Evolutionary conservation across 2,888 invertebrate species (phyloP).

Genomic region (Agonopterix heracliana): DNA sequence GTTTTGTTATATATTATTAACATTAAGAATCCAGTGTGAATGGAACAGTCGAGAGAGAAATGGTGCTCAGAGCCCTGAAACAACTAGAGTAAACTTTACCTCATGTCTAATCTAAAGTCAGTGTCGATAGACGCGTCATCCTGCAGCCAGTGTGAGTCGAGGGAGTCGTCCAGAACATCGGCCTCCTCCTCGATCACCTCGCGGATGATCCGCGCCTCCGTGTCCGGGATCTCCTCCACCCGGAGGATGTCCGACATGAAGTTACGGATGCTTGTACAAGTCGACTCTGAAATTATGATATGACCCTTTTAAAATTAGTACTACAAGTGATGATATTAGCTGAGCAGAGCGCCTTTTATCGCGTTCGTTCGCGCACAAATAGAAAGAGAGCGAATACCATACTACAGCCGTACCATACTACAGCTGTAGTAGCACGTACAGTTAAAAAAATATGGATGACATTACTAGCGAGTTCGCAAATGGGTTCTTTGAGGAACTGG

Average conservation of each 20-base stretch:
- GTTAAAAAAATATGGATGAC: too few relatives aligned
- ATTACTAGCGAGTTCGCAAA: too few relatives aligned
- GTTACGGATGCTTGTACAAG: conserved; percentile 63
- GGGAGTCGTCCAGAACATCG: conserved; percentile 56
- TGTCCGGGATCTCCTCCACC: conserved; percentile 50
- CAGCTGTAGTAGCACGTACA: too few relatives aligned
- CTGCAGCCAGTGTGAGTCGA: conserved; percentile 63
- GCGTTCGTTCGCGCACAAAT: too few relatives aligned
- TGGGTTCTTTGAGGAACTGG: too few relatives aligned
- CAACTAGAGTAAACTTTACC: conserved; percentile 26
- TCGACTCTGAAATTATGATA: conserved; percentile 47
- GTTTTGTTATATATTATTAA: too few relatives aligned
- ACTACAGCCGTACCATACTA: too few relatives aligned
- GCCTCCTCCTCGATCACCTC: conserved; percentile 63
- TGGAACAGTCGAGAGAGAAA: too few relatives aligned
- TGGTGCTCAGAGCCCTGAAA: too few relatives aligned
- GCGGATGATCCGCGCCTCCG: conserved; percentile 53
- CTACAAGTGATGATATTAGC: not conserved
- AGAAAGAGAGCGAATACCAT: too few relatives aligned
- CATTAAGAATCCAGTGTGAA: too few relatives aligned
- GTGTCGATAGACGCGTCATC: conserved; percentile 52
- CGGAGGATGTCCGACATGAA: conserved; percentile 61
- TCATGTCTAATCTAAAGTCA: conserved; percentile 48
- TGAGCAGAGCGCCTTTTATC: too few relatives aligned
- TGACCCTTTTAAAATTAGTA: not conserved